Evolutionary conservation across 2,888 invertebrate species (phyloP).

Genomic region (Acleris sparsana): DNA sequence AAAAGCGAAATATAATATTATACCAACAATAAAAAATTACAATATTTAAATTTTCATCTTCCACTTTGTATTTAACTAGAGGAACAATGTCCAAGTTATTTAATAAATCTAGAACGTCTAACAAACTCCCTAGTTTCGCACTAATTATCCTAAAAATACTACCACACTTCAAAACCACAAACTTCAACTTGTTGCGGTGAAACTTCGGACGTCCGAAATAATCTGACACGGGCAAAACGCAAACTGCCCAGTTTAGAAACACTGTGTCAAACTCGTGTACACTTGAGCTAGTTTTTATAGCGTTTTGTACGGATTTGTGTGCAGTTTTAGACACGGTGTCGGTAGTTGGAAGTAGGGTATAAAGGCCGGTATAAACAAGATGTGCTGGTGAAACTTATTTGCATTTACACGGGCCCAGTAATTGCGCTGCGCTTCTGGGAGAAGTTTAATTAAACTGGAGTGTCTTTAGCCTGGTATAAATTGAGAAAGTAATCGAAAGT

Average conservation of each 20-base stretch:
- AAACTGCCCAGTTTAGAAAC: slow-evolving; percentile 47
- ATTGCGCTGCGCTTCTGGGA: slow-evolving; percentile 80
- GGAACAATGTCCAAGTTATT: neutral
- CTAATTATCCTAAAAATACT: slow-evolving; percentile 42
- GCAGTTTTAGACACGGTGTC: slow-evolving; percentile 32
- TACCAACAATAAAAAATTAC: too few species aligned
- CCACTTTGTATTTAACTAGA: too few species aligned
- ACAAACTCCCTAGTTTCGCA: slow-evolving; percentile 14
- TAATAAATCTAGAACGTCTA: slow-evolving; percentile 1
- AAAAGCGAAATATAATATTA: too few species aligned
- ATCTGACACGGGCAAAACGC: slow-evolving; percentile 59
- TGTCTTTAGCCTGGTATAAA: slow-evolving; percentile 64
- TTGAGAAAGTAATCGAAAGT: slow-evolving; percentile 35
- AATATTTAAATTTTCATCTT: too few species aligned
- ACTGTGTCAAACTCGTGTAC: too few species aligned
- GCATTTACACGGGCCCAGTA: slow-evolving; percentile 81
- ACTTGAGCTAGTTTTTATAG: slow-evolving; percentile 14
- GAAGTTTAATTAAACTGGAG: slow-evolving; percentile 80
- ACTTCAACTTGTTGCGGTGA: slow-evolving; percentile 61
- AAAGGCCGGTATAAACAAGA: slow-evolving; percentile 71
- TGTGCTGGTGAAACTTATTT: slow-evolving; percentile 76
- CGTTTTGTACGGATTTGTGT: slow-evolving; percentile 27
- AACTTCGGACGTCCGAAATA: slow-evolving; percentile 66
- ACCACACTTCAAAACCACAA: slow-evolving; percentile 50
- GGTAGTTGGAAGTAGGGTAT: slow-evolving; percentile 51